Conservation (phyloP, 2,797 vertebrate genomes). For the Gambelia wislizenii region DNA sequence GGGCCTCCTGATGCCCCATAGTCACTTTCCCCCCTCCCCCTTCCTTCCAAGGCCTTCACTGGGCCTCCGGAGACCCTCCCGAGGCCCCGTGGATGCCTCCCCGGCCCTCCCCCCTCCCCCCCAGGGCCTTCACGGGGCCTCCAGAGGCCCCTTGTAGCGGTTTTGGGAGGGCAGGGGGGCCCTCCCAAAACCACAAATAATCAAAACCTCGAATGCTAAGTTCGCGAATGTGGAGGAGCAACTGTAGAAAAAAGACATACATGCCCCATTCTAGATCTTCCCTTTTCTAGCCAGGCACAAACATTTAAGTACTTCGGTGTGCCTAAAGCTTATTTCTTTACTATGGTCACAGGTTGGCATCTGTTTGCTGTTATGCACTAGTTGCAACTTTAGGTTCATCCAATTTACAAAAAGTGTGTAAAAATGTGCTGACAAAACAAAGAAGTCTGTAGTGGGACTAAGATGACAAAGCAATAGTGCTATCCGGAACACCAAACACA, state of each 20-base stretch:
- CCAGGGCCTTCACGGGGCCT: too few species aligned
- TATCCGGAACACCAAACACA: background rate
- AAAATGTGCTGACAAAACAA: background rate
- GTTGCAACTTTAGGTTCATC: background rate
- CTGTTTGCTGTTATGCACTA: background rate
- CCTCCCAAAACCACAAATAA: too few species aligned
- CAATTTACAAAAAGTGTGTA: background rate
- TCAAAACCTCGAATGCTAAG: too few species aligned
- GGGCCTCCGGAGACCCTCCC: too few species aligned
- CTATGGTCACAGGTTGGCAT: background rate
- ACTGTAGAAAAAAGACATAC: background rate
- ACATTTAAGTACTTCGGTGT: background rate
- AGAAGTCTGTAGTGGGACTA: background rate
- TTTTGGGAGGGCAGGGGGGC: too few species aligned
- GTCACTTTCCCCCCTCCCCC: too few species aligned
- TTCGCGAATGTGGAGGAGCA: too few species aligned
- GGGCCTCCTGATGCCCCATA: too few species aligned
- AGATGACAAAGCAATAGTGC: background rate
- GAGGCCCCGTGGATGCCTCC: too few species aligned
- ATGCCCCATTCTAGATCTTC: background rate
- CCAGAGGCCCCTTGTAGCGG: too few species aligned
- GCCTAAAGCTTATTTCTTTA: background rate
- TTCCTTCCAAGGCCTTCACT: too few species aligned
- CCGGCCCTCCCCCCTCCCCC: too few species aligned
- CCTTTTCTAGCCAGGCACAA: background rate